Evolutionary conservation across 2,113 vertebrate genomes (phyloP).

Genomic region (Bubalus kerabau): DNA sequence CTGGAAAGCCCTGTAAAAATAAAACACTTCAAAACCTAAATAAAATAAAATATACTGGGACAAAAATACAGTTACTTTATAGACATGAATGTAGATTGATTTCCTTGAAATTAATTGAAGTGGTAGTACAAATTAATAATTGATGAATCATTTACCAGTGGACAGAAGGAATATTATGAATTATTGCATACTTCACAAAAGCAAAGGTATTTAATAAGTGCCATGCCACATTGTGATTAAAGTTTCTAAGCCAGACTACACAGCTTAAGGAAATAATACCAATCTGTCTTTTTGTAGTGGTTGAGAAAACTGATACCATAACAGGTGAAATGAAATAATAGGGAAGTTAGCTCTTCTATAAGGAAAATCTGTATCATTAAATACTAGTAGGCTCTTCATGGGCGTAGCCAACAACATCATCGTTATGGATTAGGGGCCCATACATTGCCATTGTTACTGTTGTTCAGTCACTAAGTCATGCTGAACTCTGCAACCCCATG

Average conservation of each 20-base stretch:
- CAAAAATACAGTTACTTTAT: background rate
- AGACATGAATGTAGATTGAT: background rate
- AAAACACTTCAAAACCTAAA: background rate
- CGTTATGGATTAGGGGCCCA: background rate
- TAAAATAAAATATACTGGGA: background rate
- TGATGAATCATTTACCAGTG: background rate
- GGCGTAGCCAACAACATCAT: background rate
- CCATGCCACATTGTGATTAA: background rate
- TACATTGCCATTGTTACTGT: background rate
- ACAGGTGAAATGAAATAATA: background rate
- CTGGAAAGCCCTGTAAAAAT: background rate
- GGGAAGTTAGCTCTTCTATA: background rate
- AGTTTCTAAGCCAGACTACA: background rate
- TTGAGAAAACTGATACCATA: background rate
- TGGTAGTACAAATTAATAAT: background rate
- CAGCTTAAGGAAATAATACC: background rate
- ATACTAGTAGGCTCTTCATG: background rate
- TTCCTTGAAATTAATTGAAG: background rate
- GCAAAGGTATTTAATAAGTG: background rate
- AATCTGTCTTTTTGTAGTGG: background rate
- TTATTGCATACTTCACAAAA: background rate
- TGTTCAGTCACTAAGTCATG: background rate
- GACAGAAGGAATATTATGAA: background rate
- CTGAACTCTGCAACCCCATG: background rate
- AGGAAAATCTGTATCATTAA: background rate